A percentile compares a stretch with the other conserved stretches of the same genome.
Conservation (phyloP, 2,113 vertebrate genomes). For the Mungos mungo region DNA sequence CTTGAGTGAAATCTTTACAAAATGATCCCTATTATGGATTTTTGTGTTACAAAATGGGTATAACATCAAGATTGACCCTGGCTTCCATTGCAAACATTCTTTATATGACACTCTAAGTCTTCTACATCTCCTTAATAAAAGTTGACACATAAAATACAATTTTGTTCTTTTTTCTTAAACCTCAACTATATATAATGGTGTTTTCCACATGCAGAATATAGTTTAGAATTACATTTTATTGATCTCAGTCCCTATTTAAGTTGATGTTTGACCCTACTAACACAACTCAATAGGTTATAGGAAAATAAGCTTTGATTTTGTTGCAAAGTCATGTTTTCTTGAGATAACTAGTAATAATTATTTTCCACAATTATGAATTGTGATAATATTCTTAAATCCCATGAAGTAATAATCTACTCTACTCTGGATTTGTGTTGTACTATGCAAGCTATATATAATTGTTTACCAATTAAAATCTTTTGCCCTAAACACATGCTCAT, state of each 20-base stretch:
- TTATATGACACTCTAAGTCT: constrained; percentile 7
- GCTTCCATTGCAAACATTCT: not conserved
- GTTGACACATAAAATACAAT: not conserved
- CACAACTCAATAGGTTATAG: not conserved
- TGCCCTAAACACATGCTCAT: constrained; percentile 7
- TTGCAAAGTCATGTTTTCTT: not conserved
- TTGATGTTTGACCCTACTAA: not conserved
- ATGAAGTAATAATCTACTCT: constrained; percentile 28
- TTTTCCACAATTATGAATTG: not conserved
- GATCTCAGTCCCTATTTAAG: not conserved
- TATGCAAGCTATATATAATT: not conserved
- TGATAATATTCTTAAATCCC: constrained; percentile 22
- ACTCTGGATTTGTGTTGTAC: not conserved
- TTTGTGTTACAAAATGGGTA: not conserved
- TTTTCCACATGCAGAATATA: not conserved
- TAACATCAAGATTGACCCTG: not conserved
- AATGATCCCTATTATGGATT: not conserved
- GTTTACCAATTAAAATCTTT: constrained; percentile 36
- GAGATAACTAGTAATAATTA: not conserved
- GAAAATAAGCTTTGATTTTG: constrained; percentile 46
- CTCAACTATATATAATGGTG: not conserved
- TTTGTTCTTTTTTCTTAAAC: constrained; percentile 12
- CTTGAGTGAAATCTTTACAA: constrained; percentile 29
- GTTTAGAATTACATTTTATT: not conserved
- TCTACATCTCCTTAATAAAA: constrained; percentile 18